Conservation (phyloP, 2,797 vertebrate genomes). For the Periparus ater region DNA sequence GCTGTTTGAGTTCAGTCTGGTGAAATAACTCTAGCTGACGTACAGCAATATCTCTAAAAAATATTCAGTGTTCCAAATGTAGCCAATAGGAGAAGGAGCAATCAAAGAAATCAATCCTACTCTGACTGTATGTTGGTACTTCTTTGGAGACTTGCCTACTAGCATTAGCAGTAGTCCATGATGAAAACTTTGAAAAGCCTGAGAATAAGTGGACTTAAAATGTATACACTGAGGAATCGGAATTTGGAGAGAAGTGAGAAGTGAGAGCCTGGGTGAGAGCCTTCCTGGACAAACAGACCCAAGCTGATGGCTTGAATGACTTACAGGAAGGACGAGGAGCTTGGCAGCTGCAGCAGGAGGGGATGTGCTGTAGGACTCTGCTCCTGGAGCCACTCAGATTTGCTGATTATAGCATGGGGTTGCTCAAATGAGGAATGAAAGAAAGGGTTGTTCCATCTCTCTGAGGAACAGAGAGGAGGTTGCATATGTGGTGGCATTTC, state of each 20-base stretch:
- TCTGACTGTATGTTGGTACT: background rate
- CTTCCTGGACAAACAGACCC: background rate
- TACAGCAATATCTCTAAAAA: background rate
- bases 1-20: conserved; percentile 22
- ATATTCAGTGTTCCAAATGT: background rate
- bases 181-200: background rate
- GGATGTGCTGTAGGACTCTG: background rate
- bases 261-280: background rate
- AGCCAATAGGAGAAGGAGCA: background rate
- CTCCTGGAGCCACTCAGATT: background rate
- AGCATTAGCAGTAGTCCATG: background rate
- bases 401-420: background rate
- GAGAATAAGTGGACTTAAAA: background rate
- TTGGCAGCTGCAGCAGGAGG: background rate
- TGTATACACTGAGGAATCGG: background rate
- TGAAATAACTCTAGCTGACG: background rate
- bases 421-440: background rate
- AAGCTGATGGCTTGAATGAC: background rate
- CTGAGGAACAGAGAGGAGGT: background rate
- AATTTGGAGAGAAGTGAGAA: background rate
- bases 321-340: background rate
- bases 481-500: background rate
- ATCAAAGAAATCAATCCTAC: background rate
- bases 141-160: background rate
- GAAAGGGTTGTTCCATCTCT: background rate